phyloP scores from a whole-genome alignment of 2,888 invertebrate genomes.

The Leptinotarsa juncta region DNA sequence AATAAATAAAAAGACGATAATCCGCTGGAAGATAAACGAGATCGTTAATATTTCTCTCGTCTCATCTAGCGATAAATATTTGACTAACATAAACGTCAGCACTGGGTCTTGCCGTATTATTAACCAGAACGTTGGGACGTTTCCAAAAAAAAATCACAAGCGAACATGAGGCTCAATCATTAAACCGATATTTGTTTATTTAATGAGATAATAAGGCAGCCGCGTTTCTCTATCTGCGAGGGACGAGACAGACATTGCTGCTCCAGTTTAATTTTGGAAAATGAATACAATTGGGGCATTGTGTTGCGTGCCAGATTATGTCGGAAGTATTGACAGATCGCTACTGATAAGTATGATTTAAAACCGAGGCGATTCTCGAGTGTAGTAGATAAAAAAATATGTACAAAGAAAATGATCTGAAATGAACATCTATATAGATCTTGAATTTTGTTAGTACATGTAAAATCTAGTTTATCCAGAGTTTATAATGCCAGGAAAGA shows the following conservation, averaged over 20 bases:
- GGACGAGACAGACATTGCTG: not conserved
- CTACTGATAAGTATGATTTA: not conserved
- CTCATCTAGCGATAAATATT: slow-evolving; percentile 21
- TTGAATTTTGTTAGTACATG: too few species aligned
- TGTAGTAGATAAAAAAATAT: too few species aligned
- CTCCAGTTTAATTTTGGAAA: slow-evolving; percentile 18
- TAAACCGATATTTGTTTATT: slow-evolving; percentile 20
- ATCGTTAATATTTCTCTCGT: slow-evolving; percentile 15
- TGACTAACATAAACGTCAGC: slow-evolving; percentile 22
- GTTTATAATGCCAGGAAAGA: too few species aligned
- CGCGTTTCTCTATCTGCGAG: slow-evolving; percentile 8
- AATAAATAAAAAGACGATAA: not conserved
- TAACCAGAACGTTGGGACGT: slow-evolving; percentile 13
- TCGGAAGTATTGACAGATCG: not conserved
- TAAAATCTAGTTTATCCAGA: too few species aligned
- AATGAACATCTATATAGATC: too few species aligned
- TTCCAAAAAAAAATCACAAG: slow-evolving; percentile 18
- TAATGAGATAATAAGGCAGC: slow-evolving; percentile 15
- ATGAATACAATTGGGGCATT: slow-evolving; percentile 20
- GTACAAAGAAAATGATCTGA: too few species aligned
- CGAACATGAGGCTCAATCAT: slow-evolving; percentile 6
- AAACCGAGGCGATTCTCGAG: not conserved
- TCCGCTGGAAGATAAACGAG: slow-evolving; percentile 9
- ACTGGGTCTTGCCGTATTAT: slow-evolving; percentile 17
- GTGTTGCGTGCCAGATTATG: slow-evolving; percentile 17